Evolutionary conservation across 2,797 vertebrate species (phyloP), one percentile per base, ranked within the genome.

Genomic region (Clarias pachynema): DNA sequence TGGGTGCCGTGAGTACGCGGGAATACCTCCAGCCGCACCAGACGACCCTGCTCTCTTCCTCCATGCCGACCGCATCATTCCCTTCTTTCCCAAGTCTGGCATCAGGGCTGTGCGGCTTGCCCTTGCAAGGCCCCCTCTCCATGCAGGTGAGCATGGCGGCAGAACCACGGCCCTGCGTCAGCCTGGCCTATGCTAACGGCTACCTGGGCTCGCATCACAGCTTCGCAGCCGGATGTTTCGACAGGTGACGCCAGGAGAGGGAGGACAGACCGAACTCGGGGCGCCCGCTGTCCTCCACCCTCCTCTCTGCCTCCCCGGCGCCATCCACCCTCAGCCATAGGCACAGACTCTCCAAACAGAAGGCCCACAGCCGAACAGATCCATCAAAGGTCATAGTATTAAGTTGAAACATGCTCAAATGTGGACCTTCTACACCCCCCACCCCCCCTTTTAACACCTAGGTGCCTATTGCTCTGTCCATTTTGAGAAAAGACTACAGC

Each of bases 181-280:
- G 95, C 22, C 60, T 93, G 86, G 91, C 95, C 87, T 97, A 96
- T 0, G 91, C 94, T 15, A 94, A 94, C 68, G 94, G 96, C 40
- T 97, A 95, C 92, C 95, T 97, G 87, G 95, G 94, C 1, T 90
- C 94, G 53, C 94, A 95, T 84, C 95, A 94, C 82, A 84, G 93
- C 0, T 96, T 95, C 60, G 86, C 96, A 62, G 88, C 96, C 0
- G 92, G 96, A 84, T 97, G 96, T 92, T 97, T 97, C 34, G 95
- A 97, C 83, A 95, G 95, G 92, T 97, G 96, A 96, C 93, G 93
- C 95, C 95, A 94, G 91, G 87, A 89, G 93, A 93, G 91, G 91
- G 91, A 91, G 93, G 93, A 93, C 83, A 94, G 94, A 62, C 85
- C 53, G 49, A 84, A 79, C 84, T 90, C 83, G 84, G 92, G n/a